phyloP scores from a whole-genome alignment of 2,888 invertebrate genomes.

The Gymnocheta viridis region DNA sequence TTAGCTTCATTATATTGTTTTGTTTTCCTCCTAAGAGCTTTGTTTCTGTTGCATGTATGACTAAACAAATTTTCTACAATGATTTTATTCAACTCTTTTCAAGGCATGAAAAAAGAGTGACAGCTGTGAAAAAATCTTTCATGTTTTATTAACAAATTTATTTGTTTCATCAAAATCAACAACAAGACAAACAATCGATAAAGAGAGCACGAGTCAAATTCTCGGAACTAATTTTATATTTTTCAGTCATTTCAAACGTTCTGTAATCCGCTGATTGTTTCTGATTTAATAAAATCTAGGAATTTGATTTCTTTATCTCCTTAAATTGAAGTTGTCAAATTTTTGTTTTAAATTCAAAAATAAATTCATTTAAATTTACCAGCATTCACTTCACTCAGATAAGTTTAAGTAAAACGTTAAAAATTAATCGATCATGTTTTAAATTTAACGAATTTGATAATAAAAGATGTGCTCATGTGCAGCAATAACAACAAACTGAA shows the following conservation, averaged over 20 bases:
- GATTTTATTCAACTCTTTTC: slow-evolving; percentile 29
- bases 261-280: slow-evolving; percentile 12
- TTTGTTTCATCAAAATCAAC: slow-evolving; percentile 36
- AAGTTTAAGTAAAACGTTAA: not conserved
- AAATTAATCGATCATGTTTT: not conserved
- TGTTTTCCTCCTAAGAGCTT: slow-evolving; percentile 52
- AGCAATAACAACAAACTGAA: slow-evolving; percentile 74
- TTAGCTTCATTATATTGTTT: not conserved
- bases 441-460: slow-evolving; percentile 1
- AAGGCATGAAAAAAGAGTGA: slow-evolving; percentile 30
- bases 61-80: slow-evolving; percentile 58
- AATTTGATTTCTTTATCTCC: not conserved
- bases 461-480: slow-evolving; percentile 34
- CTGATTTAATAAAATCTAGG: not conserved
- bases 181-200: not conserved
- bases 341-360: not conserved
- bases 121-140: slow-evolving; percentile 45
- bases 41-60: slow-evolving; percentile 77
- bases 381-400: slow-evolving; percentile 9
- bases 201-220: slow-evolving; percentile 71
- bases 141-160: slow-evolving; percentile 25
- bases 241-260: not conserved
- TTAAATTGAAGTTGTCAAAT: not conserved
- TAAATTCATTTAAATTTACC: not conserved
- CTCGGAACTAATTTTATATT: slow-evolving; percentile 11